These are phyloP conservation scores for Calosoma granatense DNA, from an alignment of 1,140 invertebrate species.

Conservation along the genomic window DNA sequence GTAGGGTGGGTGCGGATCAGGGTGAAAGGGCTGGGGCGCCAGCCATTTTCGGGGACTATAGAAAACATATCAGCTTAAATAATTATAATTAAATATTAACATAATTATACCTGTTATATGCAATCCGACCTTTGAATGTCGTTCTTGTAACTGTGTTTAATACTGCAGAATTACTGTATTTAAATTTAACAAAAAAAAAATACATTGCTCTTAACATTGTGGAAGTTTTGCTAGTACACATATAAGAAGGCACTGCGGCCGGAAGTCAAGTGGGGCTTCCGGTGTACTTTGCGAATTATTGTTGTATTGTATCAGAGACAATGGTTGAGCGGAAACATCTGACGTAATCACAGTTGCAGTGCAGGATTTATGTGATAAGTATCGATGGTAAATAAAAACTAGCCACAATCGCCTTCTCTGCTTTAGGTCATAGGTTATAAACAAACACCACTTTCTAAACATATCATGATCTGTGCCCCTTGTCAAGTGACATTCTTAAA, in stretches of 20 bases:
- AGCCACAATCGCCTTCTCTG: constrained; percentile 38
- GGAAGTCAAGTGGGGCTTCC: not conserved
- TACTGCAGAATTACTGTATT: constrained; percentile 15
- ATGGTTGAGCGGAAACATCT: not conserved
- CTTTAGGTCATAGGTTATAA: constrained; percentile 35
- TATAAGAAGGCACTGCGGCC: constrained; percentile 4
- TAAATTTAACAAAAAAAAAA: constrained; percentile 15
- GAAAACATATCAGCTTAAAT: constrained; percentile 37
- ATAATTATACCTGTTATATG: constrained; percentile 33
- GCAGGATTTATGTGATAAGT: constrained; percentile 32
- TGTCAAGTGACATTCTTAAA: constrained; percentile 39
- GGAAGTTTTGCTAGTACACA: constrained; percentile 18
- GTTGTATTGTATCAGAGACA: not conserved
- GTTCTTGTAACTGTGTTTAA: constrained; percentile 30
- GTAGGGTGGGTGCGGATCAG: constrained; percentile 32
- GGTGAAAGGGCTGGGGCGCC: constrained; percentile 25
- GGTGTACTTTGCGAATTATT: not conserved
- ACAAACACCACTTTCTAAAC: constrained; percentile 39
- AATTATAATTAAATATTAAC: constrained; percentile 26
- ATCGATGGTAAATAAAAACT: constrained; percentile 35
- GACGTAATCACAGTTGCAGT: constrained; percentile 10
- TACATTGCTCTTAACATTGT: constrained; percentile 24
- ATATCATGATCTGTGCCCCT: constrained; percentile 41
- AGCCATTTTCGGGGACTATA: constrained; percentile 31
- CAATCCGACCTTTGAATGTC: constrained; percentile 36